Evolutionary conservation across 2,113 vertebrate species (phyloP), one percentile per base, ranked within the genome.

Genomic region (Alosa alosa): DNA sequence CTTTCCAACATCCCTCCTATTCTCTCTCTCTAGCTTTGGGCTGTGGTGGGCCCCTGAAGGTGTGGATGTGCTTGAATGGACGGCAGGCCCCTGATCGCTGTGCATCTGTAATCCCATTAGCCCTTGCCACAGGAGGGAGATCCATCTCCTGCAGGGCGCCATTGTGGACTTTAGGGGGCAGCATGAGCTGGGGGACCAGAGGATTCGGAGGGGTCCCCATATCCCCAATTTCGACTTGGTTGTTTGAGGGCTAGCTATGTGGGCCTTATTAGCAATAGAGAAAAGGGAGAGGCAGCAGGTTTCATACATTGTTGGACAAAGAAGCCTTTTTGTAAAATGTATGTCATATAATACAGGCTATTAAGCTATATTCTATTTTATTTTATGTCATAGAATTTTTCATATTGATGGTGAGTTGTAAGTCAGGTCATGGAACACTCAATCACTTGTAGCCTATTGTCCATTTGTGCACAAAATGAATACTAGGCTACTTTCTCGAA

Each of bases 81-180:
- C 64, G 68, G 60, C 82, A 78, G 85, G 86, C 83, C 87, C 86
- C 83, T 86, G 88, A 87, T 57, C 85, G 86, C 84, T 86, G 84
- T 83, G 86, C 68, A 84, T 52, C 89, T 88, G 88, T 91, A 91
- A 91, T 91, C 90, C 88, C 89, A 89, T 91, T 91, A 91, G 85
- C 88, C 86, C 84, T 72, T 87, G 87, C 89, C 90, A 88, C 88
- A 89, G 86, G 84, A 64, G 57, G 60, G 83, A 85, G 84, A 82
- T 88, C 86, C 84, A 25, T 25, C 81, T 46, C 83, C 85, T 52
- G 87, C 89, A 86, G 88, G 89, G 86, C 57, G 50, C 47, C 87
- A 86, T 90, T 90, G 86, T 87, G 31, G 72, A 41, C 10, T 83
- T 87, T 75, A 68, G 50, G 83, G 68, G 39, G 82, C 90, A 83